Evolutionary conservation across 1,140 invertebrate species (phyloP), one percentile per base, ranked within the genome.

Genomic region (Bombyx mori): DNA sequence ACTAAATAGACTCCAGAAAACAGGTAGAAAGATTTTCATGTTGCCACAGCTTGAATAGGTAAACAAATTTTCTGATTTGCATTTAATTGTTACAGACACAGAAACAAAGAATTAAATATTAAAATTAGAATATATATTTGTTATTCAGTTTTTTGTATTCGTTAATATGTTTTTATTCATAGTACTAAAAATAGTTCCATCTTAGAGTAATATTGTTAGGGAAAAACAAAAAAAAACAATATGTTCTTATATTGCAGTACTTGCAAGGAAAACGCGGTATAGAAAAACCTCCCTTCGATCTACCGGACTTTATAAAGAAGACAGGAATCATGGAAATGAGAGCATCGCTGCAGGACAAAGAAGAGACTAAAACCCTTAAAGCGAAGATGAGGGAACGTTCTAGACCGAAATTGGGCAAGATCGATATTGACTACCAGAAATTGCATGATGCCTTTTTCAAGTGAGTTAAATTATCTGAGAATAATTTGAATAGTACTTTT

Each of bases 311-410:
- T 73, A 99, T 99, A 44, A 98, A 99, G 82, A 94, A 96, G 69
- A 99, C 99, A 1, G 99, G 99, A 8, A 99, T 99, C 61, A 99
- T 99, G 92, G 98, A 99, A 86, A 99, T 99, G 99, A 89, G 99
- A 49, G 97, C 98, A 42, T 98, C 98, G 7, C 88, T 99, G n/a
- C 97, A 98, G 79, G 98, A 99, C 76, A 98, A 99, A 72, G 99
- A 99, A 75, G 98, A 99, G 78, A 93, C 95, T 42, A 99, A 99
- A 78, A 97, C 97, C 0, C 84, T 99, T 6, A 99, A 99, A 83
- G 94, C 97, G 0, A 99, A 99, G 89, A 99, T 99, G 98, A 91
- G 98, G 44, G 99, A 99, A 88, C 92, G 97, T 60, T 94, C 98
- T 1, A 89, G 99, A 43, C 99, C 99, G 0, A 99, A 99, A 86